Base-by-base conservation (phyloP, 2,888 invertebrate genomes). In the Drepana falcataria region DNA sequence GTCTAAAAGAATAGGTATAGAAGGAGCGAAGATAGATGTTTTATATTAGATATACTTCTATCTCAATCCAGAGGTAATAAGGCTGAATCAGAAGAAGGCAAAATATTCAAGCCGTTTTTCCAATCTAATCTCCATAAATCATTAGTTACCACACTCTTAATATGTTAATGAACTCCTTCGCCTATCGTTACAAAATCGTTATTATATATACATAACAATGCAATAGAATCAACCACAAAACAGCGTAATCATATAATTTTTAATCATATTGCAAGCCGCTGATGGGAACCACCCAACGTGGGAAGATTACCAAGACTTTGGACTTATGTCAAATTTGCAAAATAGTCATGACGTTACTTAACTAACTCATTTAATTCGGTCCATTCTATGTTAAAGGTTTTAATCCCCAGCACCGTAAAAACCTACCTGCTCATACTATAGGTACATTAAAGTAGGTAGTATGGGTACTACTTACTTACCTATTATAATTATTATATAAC, bases 401-500 rank as follows among this genome's bases (percentile, higher is more conserved):
- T 35, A 40, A 51, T 41, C 9, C 9, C 6, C 51, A 21, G 21
- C 21, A 21, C 21, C 21, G 21, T 21, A 21, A 21, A 21, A 21
- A 21, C 21, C 21, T 21, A 21, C 21, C 21, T 21, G 21, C 21
- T 1, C 21, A 21, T 21, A 21, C 21, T 21, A 21, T 21, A 21
- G 21, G 1, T 21, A 21, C 21, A 21, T 21, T 21, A 21, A 21
- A 21, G 21, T 21, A 21, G 21, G 21, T 21, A 21, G 21, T 21
- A 21, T 21, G 21, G 21, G 21, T 21, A 21, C 21, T 21, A 21
- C 21, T 21, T 21, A 51, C 6, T 51, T 4, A 44, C 47, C 5
- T 47, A 21, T 52, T 47, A 52, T 37, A 47, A 37, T 35, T 49
- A 40, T 21, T 54, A 54, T 60, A 60, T 59, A 57, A 54, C 3